Base-by-base conservation (phyloP, 1,140 invertebrate genomes). In the Drosophila pandora region DNA sequence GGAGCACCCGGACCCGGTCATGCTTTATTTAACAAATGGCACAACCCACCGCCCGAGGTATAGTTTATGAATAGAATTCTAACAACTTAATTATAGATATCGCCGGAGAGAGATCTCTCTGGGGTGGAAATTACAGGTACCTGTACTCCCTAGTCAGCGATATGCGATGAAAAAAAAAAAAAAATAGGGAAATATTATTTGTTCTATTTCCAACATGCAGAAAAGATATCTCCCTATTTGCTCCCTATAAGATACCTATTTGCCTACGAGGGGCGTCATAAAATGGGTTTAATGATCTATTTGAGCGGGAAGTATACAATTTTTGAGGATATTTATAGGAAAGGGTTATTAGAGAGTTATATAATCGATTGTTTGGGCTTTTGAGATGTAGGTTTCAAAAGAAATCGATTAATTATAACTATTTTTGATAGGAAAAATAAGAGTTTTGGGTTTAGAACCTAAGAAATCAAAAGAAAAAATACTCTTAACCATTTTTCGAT, bases 11-110 rank as follows among this genome's bases (percentile, higher is more conserved):
- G 34, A 48, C 45, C 28, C 23, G 68, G 69, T 74, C 70, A 74
- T 68, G 73, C 72, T 75, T 68, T 76, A 76, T 67, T 76, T 50
- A 67, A 67, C 73, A 76, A 76, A 60, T 67, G 61, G 50, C 50
- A 76, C 73, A 68, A 37, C 41, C 30, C 63, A 41, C 52, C 41
- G 63, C 30, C 13, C 32, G 63, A 47, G 22, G 23, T 64, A 63
- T 63, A 57, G 60, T 58, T 75, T 67, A 67, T 75, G 72, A 75
- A 75, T 67, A 75, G 53, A 75, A 65, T 75, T 74, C 71, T 65
- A 75, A 75, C 71, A 75, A 75, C 70, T 67, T 75, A 75, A 75
- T 75, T 75, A 75, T 74, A 64, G 61, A 75, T 65, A 52, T 47
- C 70, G 60, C n/a, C 5, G 25, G 10, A 32, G 45, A 32, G 45